Conservation (phyloP, 2,797 vertebrate species). For the Gymnopithys bicolor region DNA sequence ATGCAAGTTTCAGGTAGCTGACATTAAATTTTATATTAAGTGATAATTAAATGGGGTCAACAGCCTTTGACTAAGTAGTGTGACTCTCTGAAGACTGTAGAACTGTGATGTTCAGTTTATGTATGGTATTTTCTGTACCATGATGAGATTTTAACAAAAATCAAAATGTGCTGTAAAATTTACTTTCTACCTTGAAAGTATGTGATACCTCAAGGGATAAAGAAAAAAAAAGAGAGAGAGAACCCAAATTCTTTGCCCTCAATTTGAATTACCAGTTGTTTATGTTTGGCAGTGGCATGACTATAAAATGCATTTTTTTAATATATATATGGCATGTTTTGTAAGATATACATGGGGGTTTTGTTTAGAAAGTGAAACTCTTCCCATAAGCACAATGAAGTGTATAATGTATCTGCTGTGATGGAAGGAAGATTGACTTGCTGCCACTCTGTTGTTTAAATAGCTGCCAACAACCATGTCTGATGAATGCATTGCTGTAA, state of each 20-base stretch:
- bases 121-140: not conserved
- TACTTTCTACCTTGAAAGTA: not conserved
- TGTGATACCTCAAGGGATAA: not conserved
- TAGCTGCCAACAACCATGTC: not conserved
- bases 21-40: not conserved
- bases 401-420: not conserved
- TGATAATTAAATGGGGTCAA: not conserved
- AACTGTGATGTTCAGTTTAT: not conserved
- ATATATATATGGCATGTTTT: rapidly evolving
- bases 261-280: not conserved
- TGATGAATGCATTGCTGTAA: conserved; percentile 6
- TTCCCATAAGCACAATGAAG: not conserved
- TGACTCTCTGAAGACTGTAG: not conserved
- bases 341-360: not conserved
- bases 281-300: not conserved
- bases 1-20: not conserved
- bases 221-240: not conserved
- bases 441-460: not conserved
- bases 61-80: not conserved
- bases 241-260: not conserved
- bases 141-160: not conserved
- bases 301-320: not conserved
- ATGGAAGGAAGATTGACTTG: conserved; percentile 6
- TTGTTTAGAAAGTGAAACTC: not conserved
- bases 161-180: not conserved